Percentiles rank a stretch among this genome's conserved stretches.
These are phyloP conservation scores for Patiria pectinifera DNA, from an alignment of 53 echinoderm and acorn worm genomes.

Conservation along the genomic window DNA sequence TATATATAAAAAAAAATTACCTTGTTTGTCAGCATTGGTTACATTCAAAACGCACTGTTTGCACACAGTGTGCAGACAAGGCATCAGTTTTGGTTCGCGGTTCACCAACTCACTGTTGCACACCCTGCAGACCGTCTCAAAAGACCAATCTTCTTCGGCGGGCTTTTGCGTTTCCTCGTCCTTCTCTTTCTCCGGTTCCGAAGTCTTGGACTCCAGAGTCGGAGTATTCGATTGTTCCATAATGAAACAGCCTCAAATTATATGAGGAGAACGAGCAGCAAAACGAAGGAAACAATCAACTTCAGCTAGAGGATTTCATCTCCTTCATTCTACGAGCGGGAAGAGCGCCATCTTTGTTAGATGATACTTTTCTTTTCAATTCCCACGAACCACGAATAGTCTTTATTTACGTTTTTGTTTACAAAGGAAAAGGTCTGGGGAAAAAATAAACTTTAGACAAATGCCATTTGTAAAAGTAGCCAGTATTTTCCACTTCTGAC, in stretches of 20 bases:
- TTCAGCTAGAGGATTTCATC: not conserved
- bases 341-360: constrained; percentile 28
- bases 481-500: no score
- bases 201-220: constrained; percentile 20
- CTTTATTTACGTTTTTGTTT: not conserved
- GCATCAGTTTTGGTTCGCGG: constrained; percentile 83
- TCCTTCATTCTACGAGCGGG: not conserved
- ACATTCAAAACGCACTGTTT: constrained; percentile 82
- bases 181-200: constrained; percentile 28
- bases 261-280: not conserved
- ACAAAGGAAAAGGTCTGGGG: no score
- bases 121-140: constrained; percentile 67
- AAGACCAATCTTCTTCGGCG: constrained; percentile 38
- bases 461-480: no score
- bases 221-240: constrained; percentile 26
- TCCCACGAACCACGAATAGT: not conserved
- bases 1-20: no score
- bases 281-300: not conserved
- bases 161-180: not conserved
- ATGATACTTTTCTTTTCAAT: not conserved
- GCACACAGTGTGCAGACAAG: constrained; percentile 95
- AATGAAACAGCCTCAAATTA: not conserved
- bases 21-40: constrained; percentile 61
- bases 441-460: no score
- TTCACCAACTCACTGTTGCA: constrained; percentile 81